phyloP scores from a whole-genome alignment of 1,140 invertebrate genomes.

The Acromyrmex charruanus region DNA sequence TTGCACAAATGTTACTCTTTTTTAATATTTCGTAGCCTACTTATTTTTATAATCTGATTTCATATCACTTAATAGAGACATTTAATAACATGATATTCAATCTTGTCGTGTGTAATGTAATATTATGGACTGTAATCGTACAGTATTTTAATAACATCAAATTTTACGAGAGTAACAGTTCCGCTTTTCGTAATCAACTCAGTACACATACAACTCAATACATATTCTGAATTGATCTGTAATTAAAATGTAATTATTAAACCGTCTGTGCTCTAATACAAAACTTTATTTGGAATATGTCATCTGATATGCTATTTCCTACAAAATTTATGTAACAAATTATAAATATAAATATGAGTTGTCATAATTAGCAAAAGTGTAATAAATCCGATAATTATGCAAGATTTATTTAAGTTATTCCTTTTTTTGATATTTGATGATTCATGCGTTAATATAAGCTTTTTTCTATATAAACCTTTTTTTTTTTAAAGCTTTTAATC shows the following conservation, averaged over 20 bases:
- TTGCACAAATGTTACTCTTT: not conserved
- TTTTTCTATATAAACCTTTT: too few species aligned
- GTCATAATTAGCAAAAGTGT: not conserved
- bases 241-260: constrained; percentile 15
- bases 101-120: not conserved
- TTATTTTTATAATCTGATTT: not conserved
- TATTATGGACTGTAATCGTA: not conserved
- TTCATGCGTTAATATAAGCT: too few species aligned
- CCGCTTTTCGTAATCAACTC: not conserved
- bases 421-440: too few species aligned
- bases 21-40: not conserved
- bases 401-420: not conserved
- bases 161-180: constrained; percentile 3
- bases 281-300: not conserved
- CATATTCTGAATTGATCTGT: constrained; percentile 11
- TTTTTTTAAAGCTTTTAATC: too few species aligned
- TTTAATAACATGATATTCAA: constrained; percentile 15
- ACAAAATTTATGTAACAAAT: not conserved
- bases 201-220: not conserved
- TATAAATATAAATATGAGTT: not conserved
- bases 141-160: not conserved
- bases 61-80: not conserved
- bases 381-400: not conserved
- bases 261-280: not conserved
- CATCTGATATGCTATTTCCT: not conserved